A percentile compares a stretch with the other conserved stretches of the same genome.
phyloP scores from a whole-genome alignment of 2,797 vertebrate species.

The Aselliscus stoliczkanus region DNA sequence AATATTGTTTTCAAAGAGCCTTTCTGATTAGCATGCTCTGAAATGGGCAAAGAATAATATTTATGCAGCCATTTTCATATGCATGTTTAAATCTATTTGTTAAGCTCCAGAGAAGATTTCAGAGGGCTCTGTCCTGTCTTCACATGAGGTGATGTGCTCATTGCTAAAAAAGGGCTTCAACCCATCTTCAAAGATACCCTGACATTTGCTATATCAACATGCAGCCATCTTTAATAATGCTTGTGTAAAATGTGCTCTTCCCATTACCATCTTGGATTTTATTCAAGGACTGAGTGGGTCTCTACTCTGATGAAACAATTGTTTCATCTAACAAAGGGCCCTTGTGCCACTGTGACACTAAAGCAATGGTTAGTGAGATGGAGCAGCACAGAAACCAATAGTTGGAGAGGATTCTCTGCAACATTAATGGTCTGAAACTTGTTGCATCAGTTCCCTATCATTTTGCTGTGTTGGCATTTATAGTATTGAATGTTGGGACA shows the following conservation, averaged over 20 bases:
- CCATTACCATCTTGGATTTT: neutral
- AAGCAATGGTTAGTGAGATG: neutral
- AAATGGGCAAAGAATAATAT: constrained; percentile 60
- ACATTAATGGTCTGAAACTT: constrained; percentile 34
- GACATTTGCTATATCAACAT: neutral
- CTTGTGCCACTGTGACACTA: neutral
- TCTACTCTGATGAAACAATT: neutral
- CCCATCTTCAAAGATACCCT: neutral
- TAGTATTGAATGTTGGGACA: neutral
- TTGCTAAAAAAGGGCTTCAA: neutral
- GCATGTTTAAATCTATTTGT: constrained; percentile 49
- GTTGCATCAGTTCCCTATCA: neutral
- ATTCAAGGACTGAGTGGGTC: neutral
- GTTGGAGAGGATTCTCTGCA: neutral
- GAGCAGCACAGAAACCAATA: neutral
- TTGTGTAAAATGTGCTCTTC: neutral
- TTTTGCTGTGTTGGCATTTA: constrained; percentile 56
- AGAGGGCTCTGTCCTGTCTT: neutral
- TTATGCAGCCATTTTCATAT: constrained; percentile 59
- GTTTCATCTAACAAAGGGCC: neutral
- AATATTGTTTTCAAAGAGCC: constrained; percentile 71
- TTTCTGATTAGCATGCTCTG: constrained; percentile 65
- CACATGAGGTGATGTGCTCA: neutral
- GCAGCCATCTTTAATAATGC: neutral
- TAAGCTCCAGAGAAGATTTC: constrained; percentile 20